Evolutionary conservation across 1,140 invertebrate genomes (phyloP), one percentile per base, ranked within the genome.

Genomic region (Ptiloglossa arizonensis): DNA sequence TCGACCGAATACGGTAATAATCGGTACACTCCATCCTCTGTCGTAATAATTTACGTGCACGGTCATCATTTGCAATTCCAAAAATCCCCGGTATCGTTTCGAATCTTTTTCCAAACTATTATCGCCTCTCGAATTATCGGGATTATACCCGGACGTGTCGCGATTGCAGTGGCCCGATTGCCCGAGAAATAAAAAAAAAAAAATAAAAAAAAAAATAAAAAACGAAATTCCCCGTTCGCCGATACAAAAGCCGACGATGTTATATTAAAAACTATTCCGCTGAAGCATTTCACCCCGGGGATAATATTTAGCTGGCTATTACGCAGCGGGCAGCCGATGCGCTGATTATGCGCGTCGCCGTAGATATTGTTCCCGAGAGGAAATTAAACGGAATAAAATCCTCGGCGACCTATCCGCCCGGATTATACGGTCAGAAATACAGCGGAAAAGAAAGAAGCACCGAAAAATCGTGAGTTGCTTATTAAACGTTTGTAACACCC

Each of bases 311-410:
- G 66, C 69, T 59, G 41, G 19, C 22, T 27, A 60, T 76, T 67
- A 56, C 41, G 54, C 11, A 17, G 46, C 46, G 46, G 19, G 5
- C 46, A 24, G 46, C 17, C 70, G 32, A 76, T 69, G 41, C 22
- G 29, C 73, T 41, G 73, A 76, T 76, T 76, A 76, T 76, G 44
- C 73, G 41, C 54, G 13, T 50, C 54, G 66, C 66, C 19, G 24
- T 69, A 59, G 66, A 76, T 76, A 76, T 76, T 59, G 54, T 76
- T 38, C 73, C 73, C 66, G 29, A 17, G 73, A 69, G 73, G 73
- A 69, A 69, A 76, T 76, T 76, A 76, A 76, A 76, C 56, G 73
- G 68, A 76, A 76, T 69, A 76, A 69, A 76, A 76, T 29, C 32
- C 44, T 38, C 24, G 22, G 24, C 48, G 27, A 38, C 27, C 60